Conservation (phyloP, 1,140 invertebrate species). For the Phymorhynchus buccinoides region DNA sequence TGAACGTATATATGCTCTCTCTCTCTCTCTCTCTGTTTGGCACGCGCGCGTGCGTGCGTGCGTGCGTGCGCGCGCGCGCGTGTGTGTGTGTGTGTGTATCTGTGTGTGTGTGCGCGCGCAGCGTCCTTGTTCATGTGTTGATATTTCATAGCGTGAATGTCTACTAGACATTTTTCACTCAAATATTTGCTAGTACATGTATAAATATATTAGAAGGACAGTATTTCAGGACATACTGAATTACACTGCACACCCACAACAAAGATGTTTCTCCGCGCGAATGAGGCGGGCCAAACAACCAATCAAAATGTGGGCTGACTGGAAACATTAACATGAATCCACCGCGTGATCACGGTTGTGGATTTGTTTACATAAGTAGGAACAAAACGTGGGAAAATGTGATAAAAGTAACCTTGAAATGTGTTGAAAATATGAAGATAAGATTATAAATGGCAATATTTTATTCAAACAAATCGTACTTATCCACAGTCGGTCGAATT, state of each 20-base stretch:
- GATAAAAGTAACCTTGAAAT: not conserved
- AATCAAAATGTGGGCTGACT: conserved; percentile 24
- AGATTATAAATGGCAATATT: not conserved
- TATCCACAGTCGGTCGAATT: not conserved
- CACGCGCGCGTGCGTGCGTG: not conserved
- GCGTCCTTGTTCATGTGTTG: no score
- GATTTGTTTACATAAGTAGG: conserved; percentile 25
- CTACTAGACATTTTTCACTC: not conserved
- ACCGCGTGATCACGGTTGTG: conserved; percentile 25
- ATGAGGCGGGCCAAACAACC: conserved; percentile 32
- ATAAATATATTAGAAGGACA: not conserved
- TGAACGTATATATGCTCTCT: no score
- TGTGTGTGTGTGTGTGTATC: not conserved
- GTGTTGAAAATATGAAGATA: not conserved
- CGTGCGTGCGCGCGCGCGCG: not conserved
- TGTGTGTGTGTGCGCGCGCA: not conserved
- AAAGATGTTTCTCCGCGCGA: conserved; percentile 8
- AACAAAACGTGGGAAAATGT: not conserved
- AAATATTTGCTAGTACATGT: no score
- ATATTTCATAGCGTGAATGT: no score
- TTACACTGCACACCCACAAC: not conserved
- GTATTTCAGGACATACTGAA: not conserved
- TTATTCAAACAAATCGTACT: not conserved
- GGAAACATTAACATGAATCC: conserved; percentile 23
- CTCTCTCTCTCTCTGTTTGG: no score